These are phyloP conservation scores for Hystrix cristata DNA, from an alignment of 2,113 vertebrate species.

Conservation along the genomic window DNA sequence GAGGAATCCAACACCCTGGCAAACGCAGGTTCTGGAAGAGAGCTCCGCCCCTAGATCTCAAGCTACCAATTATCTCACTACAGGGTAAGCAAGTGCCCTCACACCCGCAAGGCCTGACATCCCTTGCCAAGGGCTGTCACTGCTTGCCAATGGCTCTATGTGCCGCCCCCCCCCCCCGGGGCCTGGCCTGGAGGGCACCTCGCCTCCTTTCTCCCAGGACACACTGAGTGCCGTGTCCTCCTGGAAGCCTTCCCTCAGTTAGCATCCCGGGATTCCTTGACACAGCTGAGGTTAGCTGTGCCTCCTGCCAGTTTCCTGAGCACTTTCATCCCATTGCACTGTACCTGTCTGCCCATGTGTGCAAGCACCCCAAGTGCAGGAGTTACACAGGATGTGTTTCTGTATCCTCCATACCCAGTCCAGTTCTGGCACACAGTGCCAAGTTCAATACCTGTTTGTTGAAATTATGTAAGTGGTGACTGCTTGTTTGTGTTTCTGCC, in stretches of 20 bases:
- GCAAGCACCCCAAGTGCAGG: background rate
- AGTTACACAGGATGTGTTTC: fast-evolving
- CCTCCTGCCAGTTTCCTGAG: fast-evolving
- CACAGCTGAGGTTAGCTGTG: fast-evolving
- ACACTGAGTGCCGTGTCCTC: background rate
- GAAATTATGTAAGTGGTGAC: fast-evolving
- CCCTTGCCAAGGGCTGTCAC: background rate
- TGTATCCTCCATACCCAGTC: fast-evolving
- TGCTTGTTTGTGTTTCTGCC: background rate
- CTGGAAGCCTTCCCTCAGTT: background rate
- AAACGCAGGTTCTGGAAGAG: background rate
- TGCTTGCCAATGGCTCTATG: background rate
- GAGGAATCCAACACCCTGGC: fast-evolving
- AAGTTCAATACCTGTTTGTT: fast-evolving
- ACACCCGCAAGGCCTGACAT: fast-evolving
- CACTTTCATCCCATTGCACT: fast-evolving
- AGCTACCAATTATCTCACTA: fast-evolving
- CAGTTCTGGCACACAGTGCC: too few species aligned
- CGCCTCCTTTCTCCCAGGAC: fast-evolving
- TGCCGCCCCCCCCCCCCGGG: background rate
- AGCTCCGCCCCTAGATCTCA: fast-evolving
- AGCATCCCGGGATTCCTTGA: fast-evolving
- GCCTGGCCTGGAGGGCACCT: background rate
- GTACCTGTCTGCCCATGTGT: background rate
- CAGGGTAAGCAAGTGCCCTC: too few species aligned